Percentiles rank a stretch among this genome's conserved stretches.
Evolutionary conservation across 2,797 vertebrate genomes (phyloP).

Genomic region (Alcedo atthis): DNA sequence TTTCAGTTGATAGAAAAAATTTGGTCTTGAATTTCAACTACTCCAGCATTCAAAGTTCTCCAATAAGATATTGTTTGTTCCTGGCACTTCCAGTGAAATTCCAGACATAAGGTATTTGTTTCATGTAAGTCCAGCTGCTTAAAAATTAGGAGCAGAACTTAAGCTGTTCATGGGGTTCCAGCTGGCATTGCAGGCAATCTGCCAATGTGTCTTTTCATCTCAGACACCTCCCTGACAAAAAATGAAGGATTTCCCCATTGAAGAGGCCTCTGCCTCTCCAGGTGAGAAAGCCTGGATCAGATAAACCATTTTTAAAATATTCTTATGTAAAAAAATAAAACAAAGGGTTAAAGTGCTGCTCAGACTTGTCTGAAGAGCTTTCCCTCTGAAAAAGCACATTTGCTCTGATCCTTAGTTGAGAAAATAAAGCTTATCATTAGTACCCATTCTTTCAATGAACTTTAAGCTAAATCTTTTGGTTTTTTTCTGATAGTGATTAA

Average conservation of each 20-base stretch:
- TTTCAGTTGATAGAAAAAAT: neutral
- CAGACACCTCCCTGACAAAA: neutral
- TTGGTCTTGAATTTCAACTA: neutral
- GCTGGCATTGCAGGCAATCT: neutral
- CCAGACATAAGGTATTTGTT: neutral
- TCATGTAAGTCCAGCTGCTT: neutral
- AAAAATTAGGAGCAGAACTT: neutral
- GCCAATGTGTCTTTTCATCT: neutral
- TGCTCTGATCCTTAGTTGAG: neutral
- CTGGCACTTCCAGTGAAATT: neutral
- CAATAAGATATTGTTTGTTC: neutral
- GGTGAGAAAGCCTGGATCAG: neutral
- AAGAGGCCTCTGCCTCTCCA: neutral
- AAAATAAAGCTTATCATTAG: neutral
- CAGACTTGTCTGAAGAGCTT: neutral
- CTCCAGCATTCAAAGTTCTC: neutral
- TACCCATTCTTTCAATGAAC: neutral
- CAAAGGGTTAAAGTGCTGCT: neutral
- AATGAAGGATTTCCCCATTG: neutral
- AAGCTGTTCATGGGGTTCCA: neutral
- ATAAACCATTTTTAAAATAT: neutral
- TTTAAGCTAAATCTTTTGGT: neutral
- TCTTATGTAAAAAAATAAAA: neutral
- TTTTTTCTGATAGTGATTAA: constrained; percentile 24
- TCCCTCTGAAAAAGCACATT: neutral